Conservation (phyloP, 2,797 vertebrate species). For the Odontamblyopus rebecca region DNA sequence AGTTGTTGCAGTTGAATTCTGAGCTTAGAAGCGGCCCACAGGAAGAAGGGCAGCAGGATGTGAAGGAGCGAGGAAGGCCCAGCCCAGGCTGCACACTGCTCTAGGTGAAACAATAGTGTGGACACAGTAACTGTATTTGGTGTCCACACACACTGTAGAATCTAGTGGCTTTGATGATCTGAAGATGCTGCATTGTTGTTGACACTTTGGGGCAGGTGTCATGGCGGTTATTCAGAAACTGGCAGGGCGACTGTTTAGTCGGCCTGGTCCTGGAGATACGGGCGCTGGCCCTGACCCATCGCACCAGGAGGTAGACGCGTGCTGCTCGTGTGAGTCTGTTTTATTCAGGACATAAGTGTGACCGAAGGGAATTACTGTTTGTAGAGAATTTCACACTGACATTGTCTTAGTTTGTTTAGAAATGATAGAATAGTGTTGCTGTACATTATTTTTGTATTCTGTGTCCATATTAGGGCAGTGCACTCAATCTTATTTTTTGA, state of each 20-base stretch:
- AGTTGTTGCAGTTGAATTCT: constrained; percentile 22
- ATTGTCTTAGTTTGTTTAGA: background rate
- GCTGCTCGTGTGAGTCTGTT: constrained; percentile 73
- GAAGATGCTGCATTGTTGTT: constrained; percentile 22
- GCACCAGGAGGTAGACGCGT: constrained; percentile 73
- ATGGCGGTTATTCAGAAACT: constrained; percentile 79
- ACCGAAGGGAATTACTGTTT: background rate
- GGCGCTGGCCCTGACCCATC: constrained; percentile 56
- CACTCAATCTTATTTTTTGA: background rate
- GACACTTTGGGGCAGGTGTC: constrained; percentile 38
- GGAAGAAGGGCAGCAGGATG: constrained; percentile 78
- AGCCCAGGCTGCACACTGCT: constrained; percentile 53
- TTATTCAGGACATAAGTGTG: constrained; percentile 15
- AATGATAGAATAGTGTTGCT: background rate
- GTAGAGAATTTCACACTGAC: background rate
- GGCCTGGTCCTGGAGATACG: constrained; percentile 67
- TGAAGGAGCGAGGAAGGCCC: constrained; percentile 71
- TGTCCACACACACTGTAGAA: constrained; percentile 22
- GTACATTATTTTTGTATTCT: background rate
- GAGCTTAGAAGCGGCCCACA: constrained; percentile 58
- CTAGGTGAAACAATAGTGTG: constrained; percentile 11
- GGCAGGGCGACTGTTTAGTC: constrained; percentile 76
- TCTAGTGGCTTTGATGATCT: constrained; percentile 7
- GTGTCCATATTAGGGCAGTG: background rate
- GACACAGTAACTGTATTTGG: background rate